phyloP scores from a whole-genome alignment of 2,113 vertebrate genomes.

The Chinchilla lanigera region DNA sequence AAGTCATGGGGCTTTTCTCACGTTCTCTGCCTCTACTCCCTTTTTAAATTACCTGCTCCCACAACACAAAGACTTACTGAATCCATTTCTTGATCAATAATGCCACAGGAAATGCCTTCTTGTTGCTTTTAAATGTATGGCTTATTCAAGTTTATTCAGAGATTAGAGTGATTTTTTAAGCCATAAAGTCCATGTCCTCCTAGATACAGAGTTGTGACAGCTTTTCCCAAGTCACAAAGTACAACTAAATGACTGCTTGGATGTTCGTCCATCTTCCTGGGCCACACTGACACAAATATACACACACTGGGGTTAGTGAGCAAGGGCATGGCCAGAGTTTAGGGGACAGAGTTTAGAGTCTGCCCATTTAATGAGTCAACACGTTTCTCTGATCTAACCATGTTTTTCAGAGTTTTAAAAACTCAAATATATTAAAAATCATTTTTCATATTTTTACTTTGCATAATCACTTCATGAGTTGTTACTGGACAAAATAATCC shows the following conservation, averaged over 20 bases:
- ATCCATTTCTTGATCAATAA: conserved; percentile 20
- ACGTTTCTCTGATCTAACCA: not conserved
- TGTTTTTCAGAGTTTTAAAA: conserved; percentile 9
- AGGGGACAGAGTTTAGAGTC: not conserved
- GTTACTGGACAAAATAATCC: conserved; percentile 2
- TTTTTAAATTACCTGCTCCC: not conserved
- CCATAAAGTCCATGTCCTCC: not conserved
- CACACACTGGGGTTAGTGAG: not conserved
- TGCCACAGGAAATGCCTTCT: not conserved
- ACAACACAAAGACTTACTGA: not conserved
- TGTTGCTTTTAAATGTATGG: conserved; percentile 33
- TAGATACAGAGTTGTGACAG: not conserved
- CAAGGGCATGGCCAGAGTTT: not conserved
- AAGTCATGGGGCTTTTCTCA: not conserved
- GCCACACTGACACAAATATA: not conserved
- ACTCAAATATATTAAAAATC: conserved; percentile 11
- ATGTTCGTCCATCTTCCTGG: not conserved
- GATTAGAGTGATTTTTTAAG: not conserved
- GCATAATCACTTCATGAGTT: not conserved
- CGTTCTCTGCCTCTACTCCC: not conserved
- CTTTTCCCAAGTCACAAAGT: conserved; percentile 9
- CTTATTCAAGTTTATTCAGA: conserved; percentile 56
- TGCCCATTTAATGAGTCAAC: not conserved
- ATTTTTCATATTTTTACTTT: not conserved
- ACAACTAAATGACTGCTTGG: not conserved